phyloP scores from a whole-genome alignment of 2,888 invertebrate genomes.

The Melipona bicolor region DNA sequence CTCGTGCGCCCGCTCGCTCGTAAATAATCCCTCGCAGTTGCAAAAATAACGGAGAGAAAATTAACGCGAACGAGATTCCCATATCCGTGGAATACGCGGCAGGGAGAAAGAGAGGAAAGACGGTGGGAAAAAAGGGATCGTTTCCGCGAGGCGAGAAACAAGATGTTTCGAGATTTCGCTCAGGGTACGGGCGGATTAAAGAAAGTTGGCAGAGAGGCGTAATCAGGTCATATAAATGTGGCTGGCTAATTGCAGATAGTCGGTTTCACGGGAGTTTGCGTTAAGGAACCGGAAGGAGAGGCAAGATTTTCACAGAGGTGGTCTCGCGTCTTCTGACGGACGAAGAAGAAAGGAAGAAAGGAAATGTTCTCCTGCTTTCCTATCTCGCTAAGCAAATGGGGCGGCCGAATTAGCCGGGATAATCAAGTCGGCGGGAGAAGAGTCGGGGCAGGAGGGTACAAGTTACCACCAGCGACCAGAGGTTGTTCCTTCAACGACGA shows the following conservation, averaged over 20 bases:
- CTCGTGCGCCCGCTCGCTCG: neutral
- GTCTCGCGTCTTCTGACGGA: conserved; percentile 52
- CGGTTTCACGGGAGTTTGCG: conserved; percentile 52
- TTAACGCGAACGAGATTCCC: neutral
- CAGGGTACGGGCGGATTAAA: conserved; percentile 53
- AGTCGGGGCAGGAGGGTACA: conserved; percentile 16
- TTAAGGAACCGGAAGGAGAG: conserved; percentile 49
- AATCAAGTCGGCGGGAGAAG: conserved; percentile 67
- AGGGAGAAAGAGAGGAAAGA: conserved; percentile 10
- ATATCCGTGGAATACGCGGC: neutral
- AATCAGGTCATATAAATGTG: conserved; percentile 79
- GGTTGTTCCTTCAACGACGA: conserved; percentile 64
- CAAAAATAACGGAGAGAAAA: neutral
- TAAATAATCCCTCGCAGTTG: neutral
- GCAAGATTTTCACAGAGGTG: conserved; percentile 31
- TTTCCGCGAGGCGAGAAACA: neutral
- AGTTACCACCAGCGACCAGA: conserved; percentile 60
- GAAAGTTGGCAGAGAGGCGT: conserved; percentile 68
- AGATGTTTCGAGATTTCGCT: conserved; percentile 42
- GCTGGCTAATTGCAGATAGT: conserved; percentile 74
- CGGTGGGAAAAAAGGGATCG: neutral
- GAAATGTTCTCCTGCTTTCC: conserved; percentile 60
- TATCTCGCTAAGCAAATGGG: conserved; percentile 65
- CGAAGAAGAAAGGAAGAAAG: conserved; percentile 50
- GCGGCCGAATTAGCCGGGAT: conserved; percentile 73